Conservation (phyloP, 2,113 vertebrate genomes). For the Gobius niger region DNA sequence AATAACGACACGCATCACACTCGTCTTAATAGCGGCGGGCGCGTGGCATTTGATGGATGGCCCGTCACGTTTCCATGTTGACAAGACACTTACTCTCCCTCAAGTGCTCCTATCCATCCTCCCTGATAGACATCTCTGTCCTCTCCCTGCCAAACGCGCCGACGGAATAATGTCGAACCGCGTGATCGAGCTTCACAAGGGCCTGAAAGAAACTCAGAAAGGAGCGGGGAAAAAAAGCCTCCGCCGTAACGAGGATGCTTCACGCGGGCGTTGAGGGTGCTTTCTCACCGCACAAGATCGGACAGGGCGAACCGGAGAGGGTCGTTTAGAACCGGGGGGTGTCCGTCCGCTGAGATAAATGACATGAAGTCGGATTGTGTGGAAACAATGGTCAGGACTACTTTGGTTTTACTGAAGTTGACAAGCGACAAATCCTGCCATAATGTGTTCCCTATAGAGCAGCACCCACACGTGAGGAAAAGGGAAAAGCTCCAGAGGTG, state of each 20-base stretch:
- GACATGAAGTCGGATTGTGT: background rate
- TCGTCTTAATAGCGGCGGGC: conserved; percentile 33
- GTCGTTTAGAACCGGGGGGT: conserved; percentile 23
- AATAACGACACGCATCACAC: conserved; percentile 43
- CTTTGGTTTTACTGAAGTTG: conserved; percentile 22
- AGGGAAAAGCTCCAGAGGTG: background rate
- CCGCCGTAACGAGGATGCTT: conserved; percentile 19
- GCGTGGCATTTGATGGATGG: conserved; percentile 36
- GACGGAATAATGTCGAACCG: conserved; percentile 28
- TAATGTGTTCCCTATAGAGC: background rate
- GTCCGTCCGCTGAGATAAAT: background rate
- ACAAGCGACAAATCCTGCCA: conserved; percentile 1
- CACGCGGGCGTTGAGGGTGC: conserved; percentile 5
- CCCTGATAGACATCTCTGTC: conserved; percentile 18
- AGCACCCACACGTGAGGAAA: no score
- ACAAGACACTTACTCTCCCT: conserved; percentile 50
- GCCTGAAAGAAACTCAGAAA: background rate
- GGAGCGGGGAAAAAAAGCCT: background rate
- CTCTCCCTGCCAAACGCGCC: background rate
- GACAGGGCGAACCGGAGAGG: conserved; percentile 14
- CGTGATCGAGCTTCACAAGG: conserved; percentile 21
- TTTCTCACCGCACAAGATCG: conserved; percentile 5
- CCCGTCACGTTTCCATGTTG: conserved; percentile 47
- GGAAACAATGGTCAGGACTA: background rate
- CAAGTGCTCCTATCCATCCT: conserved; percentile 16